Evolutionary conservation across 2,888 invertebrate genomes (phyloP).

Genomic region (Emesis furor): DNA sequence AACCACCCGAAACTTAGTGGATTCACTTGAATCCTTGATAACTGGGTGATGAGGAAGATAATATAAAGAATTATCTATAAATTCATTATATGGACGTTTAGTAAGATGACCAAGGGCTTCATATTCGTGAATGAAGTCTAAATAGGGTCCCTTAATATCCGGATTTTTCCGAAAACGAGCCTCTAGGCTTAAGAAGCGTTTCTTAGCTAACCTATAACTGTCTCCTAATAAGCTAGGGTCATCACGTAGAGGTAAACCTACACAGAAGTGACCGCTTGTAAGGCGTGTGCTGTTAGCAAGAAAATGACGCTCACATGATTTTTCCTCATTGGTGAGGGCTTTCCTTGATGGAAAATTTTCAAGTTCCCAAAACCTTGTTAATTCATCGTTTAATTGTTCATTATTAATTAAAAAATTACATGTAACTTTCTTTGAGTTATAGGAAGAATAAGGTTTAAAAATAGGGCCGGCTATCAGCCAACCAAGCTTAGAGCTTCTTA

Average conservation of each 20-base stretch:
- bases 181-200: conserved; percentile 37
- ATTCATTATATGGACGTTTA: neutral
- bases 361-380: conserved; percentile 53
- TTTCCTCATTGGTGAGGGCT: conserved; percentile 40
- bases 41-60: conserved; percentile 41
- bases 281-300: conserved; percentile 34
- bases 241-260: conserved; percentile 45
- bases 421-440: neutral
- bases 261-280: conserved; percentile 44
- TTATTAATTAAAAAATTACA: neutral
- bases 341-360: conserved; percentile 41
- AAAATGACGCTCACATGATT: conserved; percentile 53
- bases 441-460: neutral
- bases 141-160: too few relatives aligned
- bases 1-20: conserved; percentile 71
- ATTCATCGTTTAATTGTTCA: conserved; percentile 15
- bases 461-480: conserved; percentile 58
- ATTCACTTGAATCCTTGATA: conserved; percentile 57
- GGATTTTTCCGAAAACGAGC: too few relatives aligned
- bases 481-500: conserved; percentile 61
- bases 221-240: conserved; percentile 45
- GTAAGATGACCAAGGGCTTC: too few relatives aligned
- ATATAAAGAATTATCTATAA: conserved; percentile 12
- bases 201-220: conserved; percentile 27
- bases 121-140: too few relatives aligned